Base-by-base conservation (phyloP, 2,113 vertebrate species). In the Okapia johnstoni region DNA sequence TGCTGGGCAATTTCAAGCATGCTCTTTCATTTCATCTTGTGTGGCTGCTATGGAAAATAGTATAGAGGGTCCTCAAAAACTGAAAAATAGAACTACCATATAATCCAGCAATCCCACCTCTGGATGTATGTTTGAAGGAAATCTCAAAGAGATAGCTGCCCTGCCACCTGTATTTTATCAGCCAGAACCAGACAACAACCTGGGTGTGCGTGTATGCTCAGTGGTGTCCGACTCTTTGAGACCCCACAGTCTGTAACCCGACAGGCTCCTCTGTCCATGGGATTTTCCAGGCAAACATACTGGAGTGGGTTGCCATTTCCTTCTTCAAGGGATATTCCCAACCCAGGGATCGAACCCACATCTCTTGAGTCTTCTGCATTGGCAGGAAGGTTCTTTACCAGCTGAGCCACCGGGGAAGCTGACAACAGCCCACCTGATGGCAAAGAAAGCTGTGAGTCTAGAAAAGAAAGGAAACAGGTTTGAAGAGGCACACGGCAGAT, bases 151-250 rank as follows among this genome's bases (percentile, higher is more conserved):
- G 43, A n/a, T 48, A 50, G 8, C 46, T 63, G 25, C 63, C 25
- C 3, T 8, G 58, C 40, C 33, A 10, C 33, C 25, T 11, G 2
- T 4, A 23, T 40, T 25, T 55, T 15, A 26, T 23, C 54, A 60
- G 66, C 66, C 17, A 52, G 63, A 81, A 28, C 23, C 16, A 9
- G 11, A 77, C 21, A 6, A 28, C 0, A 3, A 36, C 19, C 26
- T 4, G 23, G 2, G 63, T 36, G 17, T 70, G 10, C 6, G 2
- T 13, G 10, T 0, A 12, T 1, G 11, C 70, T 43, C 36, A 43
- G 11, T 6, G 21, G 21, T 73, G 70, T 73, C 55, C 21, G 1
- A 43, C 36, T 76, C 12, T 43, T 43, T 76, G 70, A 25, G 70
- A 76, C 70, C 70, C 70, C 40, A 43, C 21, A 43, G 23, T 43